These are phyloP conservation scores for Phaedon cochleariae DNA, from an alignment of 2,888 invertebrate species.

Conservation along the genomic window DNA sequence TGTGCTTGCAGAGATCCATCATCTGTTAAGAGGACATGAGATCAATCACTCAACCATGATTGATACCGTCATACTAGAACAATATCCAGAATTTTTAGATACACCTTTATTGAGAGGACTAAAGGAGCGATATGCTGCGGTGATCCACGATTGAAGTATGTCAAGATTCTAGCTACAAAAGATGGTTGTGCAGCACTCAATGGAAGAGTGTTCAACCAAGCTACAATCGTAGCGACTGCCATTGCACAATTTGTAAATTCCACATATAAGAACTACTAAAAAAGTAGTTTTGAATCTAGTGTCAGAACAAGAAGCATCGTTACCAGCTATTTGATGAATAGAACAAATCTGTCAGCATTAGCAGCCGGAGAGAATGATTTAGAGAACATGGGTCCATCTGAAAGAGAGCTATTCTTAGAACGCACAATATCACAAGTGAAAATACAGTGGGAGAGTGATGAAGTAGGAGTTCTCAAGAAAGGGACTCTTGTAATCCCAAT, in stretches of 20 bases:
- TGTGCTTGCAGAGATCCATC: conserved; percentile 1
- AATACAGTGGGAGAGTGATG: background rate
- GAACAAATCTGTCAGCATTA: background rate
- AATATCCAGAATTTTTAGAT: conserved; percentile 3
- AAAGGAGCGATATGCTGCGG: background rate
- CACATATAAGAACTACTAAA: conserved; percentile 6
- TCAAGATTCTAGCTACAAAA: background rate
- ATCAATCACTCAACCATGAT: conserved; percentile 5
- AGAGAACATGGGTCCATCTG: background rate
- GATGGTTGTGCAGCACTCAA: background rate
- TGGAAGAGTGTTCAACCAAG: background rate
- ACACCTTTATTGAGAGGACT: conserved; percentile 5
- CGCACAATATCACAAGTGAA: background rate
- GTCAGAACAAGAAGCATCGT: background rate
- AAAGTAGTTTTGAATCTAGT: background rate
- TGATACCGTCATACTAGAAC: background rate
- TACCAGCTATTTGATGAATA: background rate
- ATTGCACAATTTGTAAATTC: conserved; percentile 5
- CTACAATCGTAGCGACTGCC: background rate
- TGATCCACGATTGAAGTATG: background rate
- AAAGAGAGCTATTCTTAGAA: background rate
- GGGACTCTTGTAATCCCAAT: too few species aligned
- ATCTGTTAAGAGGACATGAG: conserved; percentile 10
- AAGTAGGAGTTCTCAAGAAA: background rate
- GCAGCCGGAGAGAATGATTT: background rate